Evolutionary conservation across 2,797 vertebrate species (phyloP).

Genomic region (Acestrorhynchus altus): DNA sequence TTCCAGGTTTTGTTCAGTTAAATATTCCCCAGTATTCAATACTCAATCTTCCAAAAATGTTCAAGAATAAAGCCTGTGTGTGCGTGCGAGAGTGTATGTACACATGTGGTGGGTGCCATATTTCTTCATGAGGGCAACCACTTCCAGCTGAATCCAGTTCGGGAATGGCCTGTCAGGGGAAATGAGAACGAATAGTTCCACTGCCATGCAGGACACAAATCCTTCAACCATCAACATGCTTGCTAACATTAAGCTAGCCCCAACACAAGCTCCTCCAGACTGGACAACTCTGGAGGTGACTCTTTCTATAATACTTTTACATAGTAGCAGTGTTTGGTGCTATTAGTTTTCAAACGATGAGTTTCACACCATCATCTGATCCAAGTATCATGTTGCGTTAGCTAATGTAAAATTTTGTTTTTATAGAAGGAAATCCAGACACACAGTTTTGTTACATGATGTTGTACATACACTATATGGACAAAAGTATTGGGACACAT

Average conservation of each 20-base stretch:
- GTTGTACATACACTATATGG: no score
- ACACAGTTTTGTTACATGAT: no score
- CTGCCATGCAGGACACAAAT: slow-evolving; percentile 70
- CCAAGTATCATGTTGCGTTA: not conserved
- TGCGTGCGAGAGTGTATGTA: slow-evolving; percentile 36
- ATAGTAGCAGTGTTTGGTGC: not conserved
- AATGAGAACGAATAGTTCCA: slow-evolving; percentile 82
- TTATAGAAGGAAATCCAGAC: no score
- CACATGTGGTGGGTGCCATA: slow-evolving; percentile 66
- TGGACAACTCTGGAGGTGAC: slow-evolving; percentile 32
- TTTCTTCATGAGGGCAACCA: slow-evolving; percentile 83
- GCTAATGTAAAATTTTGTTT: no score
- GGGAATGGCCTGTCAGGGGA: slow-evolving; percentile 82
- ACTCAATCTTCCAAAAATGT: not conserved
- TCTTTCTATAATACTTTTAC: slow-evolving; percentile 12
- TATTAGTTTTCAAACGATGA: not conserved
- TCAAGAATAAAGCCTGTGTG: not conserved
- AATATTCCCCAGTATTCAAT: slow-evolving; percentile 2
- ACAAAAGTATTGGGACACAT: no score
- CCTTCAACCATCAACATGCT: slow-evolving; percentile 76
- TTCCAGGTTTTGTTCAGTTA: not conserved
- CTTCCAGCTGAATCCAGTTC: slow-evolving; percentile 77
- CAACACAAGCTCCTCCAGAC: slow-evolving; percentile 44
- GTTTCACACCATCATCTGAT: not conserved
- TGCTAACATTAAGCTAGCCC: slow-evolving; percentile 60